A percentile compares a stretch with the other conserved stretches of the same genome.
These are phyloP conservation scores for Philotrypesis tridentata DNA, from an alignment of 1,140 invertebrate species.

Conservation along the genomic window DNA sequence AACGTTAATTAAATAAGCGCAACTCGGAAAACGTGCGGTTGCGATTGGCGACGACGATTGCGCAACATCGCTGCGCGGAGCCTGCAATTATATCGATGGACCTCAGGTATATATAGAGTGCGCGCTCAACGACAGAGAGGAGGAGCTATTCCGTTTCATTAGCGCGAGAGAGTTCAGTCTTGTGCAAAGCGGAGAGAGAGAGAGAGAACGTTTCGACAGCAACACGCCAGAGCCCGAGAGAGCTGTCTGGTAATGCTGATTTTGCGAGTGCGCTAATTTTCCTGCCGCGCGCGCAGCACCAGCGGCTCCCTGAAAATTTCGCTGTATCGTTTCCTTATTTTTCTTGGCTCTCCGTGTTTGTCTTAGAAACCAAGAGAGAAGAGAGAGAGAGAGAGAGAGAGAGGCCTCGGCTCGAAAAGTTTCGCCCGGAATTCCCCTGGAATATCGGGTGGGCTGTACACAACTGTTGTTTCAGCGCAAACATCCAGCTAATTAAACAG, in stretches of 20 bases:
- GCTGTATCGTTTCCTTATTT: not conserved
- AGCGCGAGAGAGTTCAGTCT: constrained; percentile 1
- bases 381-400: too few species aligned
- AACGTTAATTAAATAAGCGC: constrained; percentile 40
- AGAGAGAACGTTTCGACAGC: constrained; percentile 7
- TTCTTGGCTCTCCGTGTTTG: too few species aligned
- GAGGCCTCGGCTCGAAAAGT: too few species aligned
- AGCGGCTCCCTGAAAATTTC: too few species aligned
- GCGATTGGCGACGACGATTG: constrained; percentile 26
- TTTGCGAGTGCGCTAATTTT: not conserved
- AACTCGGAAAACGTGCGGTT: constrained; percentile 22
- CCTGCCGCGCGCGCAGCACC: too few species aligned
- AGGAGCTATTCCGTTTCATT: constrained; percentile 12
- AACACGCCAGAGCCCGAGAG: not conserved
- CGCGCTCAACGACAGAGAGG: not conserved
- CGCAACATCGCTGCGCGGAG: constrained; percentile 3
- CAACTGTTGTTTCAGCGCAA: too few species aligned
- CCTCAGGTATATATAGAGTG: not conserved
- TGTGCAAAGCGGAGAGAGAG: constrained; percentile 1
- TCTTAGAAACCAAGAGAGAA: too few species aligned
- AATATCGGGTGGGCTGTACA: too few species aligned
- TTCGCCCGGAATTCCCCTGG: too few species aligned
- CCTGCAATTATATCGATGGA: constrained; percentile 36
- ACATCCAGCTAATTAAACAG: too few species aligned
- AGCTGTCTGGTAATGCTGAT: not conserved